Evolutionary conservation across 2,113 vertebrate genomes (phyloP).

Genomic region (Pteronura brasiliensis): DNA sequence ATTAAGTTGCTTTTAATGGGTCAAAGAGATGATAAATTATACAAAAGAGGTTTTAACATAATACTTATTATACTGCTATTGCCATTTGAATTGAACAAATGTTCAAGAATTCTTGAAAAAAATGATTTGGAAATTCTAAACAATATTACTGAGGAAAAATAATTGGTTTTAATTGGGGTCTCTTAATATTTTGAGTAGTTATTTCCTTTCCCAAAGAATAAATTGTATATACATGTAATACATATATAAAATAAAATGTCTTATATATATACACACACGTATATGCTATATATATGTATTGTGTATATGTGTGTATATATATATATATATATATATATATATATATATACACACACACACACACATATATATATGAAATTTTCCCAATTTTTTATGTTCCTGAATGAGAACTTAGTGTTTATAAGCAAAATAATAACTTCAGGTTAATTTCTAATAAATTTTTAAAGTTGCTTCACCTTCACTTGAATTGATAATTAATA

Average conservation of each 20-base stretch:
- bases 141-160: not conserved
- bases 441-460: not conserved
- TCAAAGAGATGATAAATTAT: not conserved
- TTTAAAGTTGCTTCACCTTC: not conserved
- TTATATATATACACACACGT: no score
- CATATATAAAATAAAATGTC: not conserved
- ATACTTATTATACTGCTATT: not conserved
- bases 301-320: no score
- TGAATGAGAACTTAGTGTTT: not conserved
- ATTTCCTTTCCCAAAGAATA: not conserved
- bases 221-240: not conserved
- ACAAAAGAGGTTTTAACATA: not conserved
- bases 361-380: not conserved
- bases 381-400: not conserved
- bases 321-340: no score
- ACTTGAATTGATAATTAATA: not conserved
- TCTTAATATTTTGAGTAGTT: not conserved
- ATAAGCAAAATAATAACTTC: not conserved
- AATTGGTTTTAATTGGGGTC: not conserved
- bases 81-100: not conserved
- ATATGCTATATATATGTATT: no score
- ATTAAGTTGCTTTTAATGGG: not conserved
- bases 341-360: no score
- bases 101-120: not conserved
- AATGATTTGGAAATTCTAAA: not conserved